Evolutionary conservation across 2,113 vertebrate genomes (phyloP).

Genomic region (Chinchilla lanigera): DNA sequence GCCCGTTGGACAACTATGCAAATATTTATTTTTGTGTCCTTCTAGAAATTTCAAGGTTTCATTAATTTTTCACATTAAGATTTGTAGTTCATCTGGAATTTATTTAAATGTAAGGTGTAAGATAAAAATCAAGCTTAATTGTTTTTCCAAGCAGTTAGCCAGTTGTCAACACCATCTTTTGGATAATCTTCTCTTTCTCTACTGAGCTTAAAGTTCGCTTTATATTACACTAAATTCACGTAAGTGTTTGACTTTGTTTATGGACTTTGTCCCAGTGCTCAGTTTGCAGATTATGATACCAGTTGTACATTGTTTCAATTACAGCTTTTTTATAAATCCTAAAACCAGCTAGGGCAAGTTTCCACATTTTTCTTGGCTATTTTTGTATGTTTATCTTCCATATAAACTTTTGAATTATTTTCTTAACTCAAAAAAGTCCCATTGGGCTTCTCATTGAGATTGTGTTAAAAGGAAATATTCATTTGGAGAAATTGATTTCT

Average conservation of each 20-base stretch:
- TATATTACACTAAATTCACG: conserved; percentile 53
- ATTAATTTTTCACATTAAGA: conserved; percentile 51
- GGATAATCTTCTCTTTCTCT: background rate
- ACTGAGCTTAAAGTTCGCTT: background rate
- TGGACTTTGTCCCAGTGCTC: background rate
- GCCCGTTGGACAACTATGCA: background rate
- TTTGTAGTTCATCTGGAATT: conserved; percentile 65
- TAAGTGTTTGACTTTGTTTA: conserved; percentile 34
- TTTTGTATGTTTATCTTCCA: conserved; percentile 71
- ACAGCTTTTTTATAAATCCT: conserved; percentile 40
- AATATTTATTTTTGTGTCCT: conserved; percentile 64
- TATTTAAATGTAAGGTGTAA: conserved; percentile 69
- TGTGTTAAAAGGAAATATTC: conserved; percentile 55
- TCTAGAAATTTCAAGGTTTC: conserved; percentile 62
- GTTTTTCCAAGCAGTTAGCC: conserved; percentile 63
- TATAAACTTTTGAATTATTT: conserved; percentile 66
- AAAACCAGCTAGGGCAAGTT: conserved; percentile 34
- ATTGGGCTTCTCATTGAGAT: conserved; percentile 2
- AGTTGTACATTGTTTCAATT: conserved; percentile 48
- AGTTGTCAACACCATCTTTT: conserved; percentile 22
- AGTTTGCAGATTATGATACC: background rate
- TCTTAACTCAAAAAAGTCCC: conserved; percentile 52
- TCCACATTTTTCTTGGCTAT: conserved; percentile 72
- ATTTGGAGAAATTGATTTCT: conserved; percentile 23
- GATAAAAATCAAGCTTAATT: conserved; percentile 69